Percentiles rank a stretch among this genome's conserved stretches.
Conservation (phyloP, 2,113 vertebrate genomes). For the Nothobranchius furzeri region DNA sequence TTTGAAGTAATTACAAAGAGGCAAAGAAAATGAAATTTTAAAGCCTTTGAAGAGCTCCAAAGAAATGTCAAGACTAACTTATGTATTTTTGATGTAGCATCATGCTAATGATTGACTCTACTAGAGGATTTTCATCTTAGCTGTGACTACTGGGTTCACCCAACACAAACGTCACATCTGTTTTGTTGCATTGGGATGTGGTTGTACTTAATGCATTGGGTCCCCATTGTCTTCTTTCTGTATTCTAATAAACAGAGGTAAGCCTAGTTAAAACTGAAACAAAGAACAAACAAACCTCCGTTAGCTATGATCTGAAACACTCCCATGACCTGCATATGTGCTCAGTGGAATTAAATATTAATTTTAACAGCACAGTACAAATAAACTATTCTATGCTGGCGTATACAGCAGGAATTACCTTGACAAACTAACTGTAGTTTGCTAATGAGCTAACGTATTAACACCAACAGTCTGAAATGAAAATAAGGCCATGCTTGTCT, state of each 20-base stretch:
- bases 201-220: neutral
- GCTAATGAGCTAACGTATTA: constrained; percentile 2
- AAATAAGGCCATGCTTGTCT: neutral
- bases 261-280: neutral
- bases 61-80: neutral
- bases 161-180: neutral
- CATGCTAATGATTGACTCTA: neutral
- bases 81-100: neutral
- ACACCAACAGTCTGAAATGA: neutral
- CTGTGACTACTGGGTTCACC: neutral
- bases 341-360: neutral
- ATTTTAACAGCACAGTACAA: constrained; percentile 2
- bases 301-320: neutral
- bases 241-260: neutral
- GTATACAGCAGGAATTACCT: constrained; percentile 4
- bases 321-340: neutral
- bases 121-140: neutral
- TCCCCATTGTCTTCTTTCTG: neutral
- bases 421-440: neutral
- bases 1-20: too few relatives aligned
- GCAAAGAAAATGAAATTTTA: neutral
- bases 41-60: neutral
- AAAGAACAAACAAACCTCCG: neutral
- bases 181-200: neutral
- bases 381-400: neutral